Evolutionary conservation across 2,888 invertebrate species (phyloP).

Genomic region (Acanthosoma haemorrhoidale): DNA sequence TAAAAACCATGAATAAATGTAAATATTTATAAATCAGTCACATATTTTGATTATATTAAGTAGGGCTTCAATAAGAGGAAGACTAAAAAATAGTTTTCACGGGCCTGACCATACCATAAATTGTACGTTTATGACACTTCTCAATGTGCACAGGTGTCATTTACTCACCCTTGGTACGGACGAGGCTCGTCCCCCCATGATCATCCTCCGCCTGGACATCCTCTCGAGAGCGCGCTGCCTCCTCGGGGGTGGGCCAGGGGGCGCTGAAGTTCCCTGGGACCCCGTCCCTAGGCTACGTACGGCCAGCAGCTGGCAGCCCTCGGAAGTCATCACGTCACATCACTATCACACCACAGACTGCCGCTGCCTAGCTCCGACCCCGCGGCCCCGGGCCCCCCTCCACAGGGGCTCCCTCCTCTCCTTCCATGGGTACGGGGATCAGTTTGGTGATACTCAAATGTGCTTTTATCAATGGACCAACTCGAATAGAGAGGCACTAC

Average conservation of each 20-base stretch:
- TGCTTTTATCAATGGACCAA: no score
- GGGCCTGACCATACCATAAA: no score
- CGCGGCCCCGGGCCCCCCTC: not conserved
- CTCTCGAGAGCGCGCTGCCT: constrained; percentile 43
- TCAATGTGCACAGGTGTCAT: not conserved
- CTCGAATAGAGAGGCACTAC: no score
- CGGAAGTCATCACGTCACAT: constrained; percentile 16
- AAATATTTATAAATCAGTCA: no score
- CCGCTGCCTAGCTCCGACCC: constrained; percentile 19
- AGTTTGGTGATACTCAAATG: no score
- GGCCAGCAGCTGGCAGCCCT: constrained; percentile 22
- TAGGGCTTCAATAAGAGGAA: no score
- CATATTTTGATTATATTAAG: no score
- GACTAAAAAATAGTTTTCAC: no score
- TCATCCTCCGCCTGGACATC: constrained; percentile 46
- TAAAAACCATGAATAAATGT: no score
- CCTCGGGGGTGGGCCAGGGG: constrained; percentile 7
- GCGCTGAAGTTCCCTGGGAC: not conserved
- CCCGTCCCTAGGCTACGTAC: constrained; percentile 29
- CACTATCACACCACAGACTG: not conserved
- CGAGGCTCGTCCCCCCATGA: constrained; percentile 47
- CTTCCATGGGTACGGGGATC: no score
- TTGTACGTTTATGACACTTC: not conserved
- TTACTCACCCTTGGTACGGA: constrained; percentile 46
- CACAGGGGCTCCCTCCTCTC: not conserved